Conservation (phyloP, 2,113 vertebrate species). For the Aegithalos caudatus region DNA sequence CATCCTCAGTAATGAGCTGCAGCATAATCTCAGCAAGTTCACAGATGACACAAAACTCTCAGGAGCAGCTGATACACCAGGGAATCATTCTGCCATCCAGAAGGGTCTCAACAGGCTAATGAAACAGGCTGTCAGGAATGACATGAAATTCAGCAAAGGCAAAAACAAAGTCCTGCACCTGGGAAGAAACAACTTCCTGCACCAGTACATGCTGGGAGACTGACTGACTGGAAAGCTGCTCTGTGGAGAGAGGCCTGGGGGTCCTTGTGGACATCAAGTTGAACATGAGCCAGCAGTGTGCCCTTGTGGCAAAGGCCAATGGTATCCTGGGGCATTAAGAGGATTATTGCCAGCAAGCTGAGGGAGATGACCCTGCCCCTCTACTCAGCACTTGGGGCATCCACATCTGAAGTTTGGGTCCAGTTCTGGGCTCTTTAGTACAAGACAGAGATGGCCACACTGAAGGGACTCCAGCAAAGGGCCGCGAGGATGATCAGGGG, state of each 20-base stretch:
- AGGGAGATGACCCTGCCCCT: neutral
- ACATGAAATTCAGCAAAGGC: neutral
- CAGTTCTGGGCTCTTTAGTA: neutral
- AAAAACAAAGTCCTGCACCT: neutral
- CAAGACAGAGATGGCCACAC: neutral
- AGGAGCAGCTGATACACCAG: neutral
- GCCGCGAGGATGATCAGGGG: neutral
- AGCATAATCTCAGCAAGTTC: neutral
- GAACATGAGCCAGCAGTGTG: neutral
- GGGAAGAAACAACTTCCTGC: neutral
- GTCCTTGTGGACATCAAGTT: neutral
- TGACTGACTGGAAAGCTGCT: neutral
- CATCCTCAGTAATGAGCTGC: neutral
- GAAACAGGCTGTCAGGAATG: neutral
- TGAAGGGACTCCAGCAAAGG: neutral
- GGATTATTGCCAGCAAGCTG: neutral
- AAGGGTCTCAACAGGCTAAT: neutral
- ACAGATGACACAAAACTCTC: neutral
- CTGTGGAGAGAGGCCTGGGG: neutral
- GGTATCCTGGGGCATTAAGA: neutral
- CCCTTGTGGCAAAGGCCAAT: neutral
- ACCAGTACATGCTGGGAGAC: neutral
- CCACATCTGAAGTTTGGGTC: neutral
- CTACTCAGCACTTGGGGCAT: neutral
- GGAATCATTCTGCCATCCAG: neutral